Evolutionary conservation across 92 coral and sea anemone species (phyloP), one percentile per base, ranked within the genome.

Genomic region (Scolanthus callimorphus): DNA sequence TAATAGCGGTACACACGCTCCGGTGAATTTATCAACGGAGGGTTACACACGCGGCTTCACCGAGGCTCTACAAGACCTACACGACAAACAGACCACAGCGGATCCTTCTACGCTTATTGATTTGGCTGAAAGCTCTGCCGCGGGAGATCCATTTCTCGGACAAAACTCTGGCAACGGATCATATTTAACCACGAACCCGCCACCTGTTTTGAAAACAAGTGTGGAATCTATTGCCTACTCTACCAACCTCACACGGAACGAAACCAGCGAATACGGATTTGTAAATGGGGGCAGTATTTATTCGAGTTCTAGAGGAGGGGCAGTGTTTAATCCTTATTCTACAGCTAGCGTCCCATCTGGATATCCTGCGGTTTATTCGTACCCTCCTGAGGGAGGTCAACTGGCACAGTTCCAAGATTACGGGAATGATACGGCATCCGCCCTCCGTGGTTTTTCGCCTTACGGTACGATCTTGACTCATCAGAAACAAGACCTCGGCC

Each of bases 31-130:
- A 22, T 80, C 87, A 56, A 84, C 71, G 71, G 84, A 84, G 54
- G 69, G 68, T 8, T 75, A 84, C 57, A 48, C 99, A 48, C 91
- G 96, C 63, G 99, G 99, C 39, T 79, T 94, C 70, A 83, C 99
- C 25, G 99, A 89, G 64, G 88, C 96, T 49, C 84, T 94, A 48
- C 99, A 94, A 53, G 99, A 94, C 51, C 86, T 94, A 29, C 99
- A 94, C 63, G 99, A 94, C 60, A 78, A 86, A 26, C 99, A 94
- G 65, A 68, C 71, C 27, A 70, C 69, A 10, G 83, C 68, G 20
- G 96, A 81, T n/a, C 49, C 85, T 21, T 59, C 67, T 15, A 44
- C 78, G 17, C 74, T 94, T 31, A 78, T 89, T 52, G 96, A 89
- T 57, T 53, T 94, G 25, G 89, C 85, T 15, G 90, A 94, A 31